Evolutionary conservation across 2,113 vertebrate species (phyloP), one percentile per base, ranked within the genome.

Genomic region (Austrofundulus limnaeus): DNA sequence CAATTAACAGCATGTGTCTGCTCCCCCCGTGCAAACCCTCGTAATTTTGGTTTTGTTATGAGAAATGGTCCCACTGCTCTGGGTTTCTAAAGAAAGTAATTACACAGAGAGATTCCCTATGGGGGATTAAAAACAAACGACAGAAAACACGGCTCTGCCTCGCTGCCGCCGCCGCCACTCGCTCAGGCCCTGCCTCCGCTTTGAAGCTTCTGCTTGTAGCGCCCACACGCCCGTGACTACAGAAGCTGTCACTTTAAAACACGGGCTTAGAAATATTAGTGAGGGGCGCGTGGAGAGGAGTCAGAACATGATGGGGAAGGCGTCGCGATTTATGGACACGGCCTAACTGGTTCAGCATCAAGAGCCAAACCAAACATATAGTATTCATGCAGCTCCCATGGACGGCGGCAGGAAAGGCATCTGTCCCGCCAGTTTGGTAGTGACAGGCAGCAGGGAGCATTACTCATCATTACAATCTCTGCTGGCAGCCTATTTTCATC

Each of bases 381-480:
- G 72, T 70, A n/a, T n/a, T n/a, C 75, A 56, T 76, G 21, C 31
- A 11, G 61, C 76, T 73, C 59, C 60, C 42, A 41, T 66, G 64
- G 56, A 38, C 19, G 4, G 5, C 37, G 2, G 72, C 56, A 50
- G 60, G 71, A 70, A 52, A 78, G 54, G 77, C 68, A 75, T 83
- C 64, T 75, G 81, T 75, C 78, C 80, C 64, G 69, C 45, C 68
- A 71, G 80, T 76, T 83, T 61, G n/a, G 58, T 70, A 37, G 46
- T 75, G 77, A 81, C 77, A 69, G 56, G 69, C 75, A 77, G 75
- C 68, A n/a, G 75, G 76, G 69, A 65, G 62, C 73, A 87, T 89
- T 89, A 86, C 85, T 90, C 88, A 89, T 85, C 83, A 83, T 88
- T 90, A 87, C 86, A 85, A 66, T 86, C 82, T 81, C 80, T 77